Evolutionary conservation across 2,113 vertebrate genomes (phyloP).

Genomic region (rat (Rattus norvegicus)): GRCr8 NC_086022.1:69526501-69527000

Average conservation of each 20-base stretch:
- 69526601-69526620: background rate
- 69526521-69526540: background rate
- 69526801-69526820: conserved; percentile 80
- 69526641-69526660: conserved; percentile 65
- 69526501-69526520: background rate
- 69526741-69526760: background rate
- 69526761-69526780: conserved; percentile 3
- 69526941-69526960: conserved; percentile 48
- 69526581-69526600: background rate
- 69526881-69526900: conserved; percentile 71
- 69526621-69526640: conserved; percentile 29
- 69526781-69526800: conserved; percentile 72
- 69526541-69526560: background rate
- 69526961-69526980: conserved; percentile 23
- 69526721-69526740: conserved; percentile 29
- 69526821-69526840: conserved; percentile 81
- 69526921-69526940: conserved; percentile 65
- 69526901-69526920: conserved; percentile 79
- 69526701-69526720: conserved; percentile 61
- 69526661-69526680: conserved; percentile 70
- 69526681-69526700: conserved; percentile 64
- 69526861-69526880: conserved; percentile 76
- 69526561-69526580: background rate
- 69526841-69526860: conserved; percentile 78
- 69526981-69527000: background rate